phyloP scores from a whole-genome alignment of 2,888 invertebrate species.

The Phorcus lineatus region DNA sequence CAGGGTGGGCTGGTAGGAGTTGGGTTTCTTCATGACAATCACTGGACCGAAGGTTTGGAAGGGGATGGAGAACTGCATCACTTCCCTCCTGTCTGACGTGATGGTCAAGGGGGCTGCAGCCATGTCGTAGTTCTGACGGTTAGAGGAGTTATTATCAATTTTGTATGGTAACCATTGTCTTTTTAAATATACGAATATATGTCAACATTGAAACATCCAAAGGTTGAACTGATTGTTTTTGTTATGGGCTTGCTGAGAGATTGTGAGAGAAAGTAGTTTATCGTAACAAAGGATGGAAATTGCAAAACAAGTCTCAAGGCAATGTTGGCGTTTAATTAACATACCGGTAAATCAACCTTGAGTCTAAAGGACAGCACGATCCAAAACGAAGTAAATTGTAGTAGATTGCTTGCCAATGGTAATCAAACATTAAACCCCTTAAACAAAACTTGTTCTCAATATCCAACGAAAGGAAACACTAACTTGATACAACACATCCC shows the following conservation, averaged over 20 bases:
- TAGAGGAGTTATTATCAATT: background rate
- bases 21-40: conserved; percentile 56
- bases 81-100: conserved; percentile 39
- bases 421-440: background rate
- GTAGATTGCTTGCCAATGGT: background rate
- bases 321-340: no score
- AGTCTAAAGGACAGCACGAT: no score
- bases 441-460: no score
- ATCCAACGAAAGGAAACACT: background rate
- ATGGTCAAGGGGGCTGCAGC: conserved; percentile 61
- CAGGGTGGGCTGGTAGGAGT: conserved; percentile 40
- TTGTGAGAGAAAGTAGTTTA: no score
- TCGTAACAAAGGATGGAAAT: no score
- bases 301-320: no score
- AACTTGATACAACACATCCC: conserved; percentile 51
- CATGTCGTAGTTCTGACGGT: conserved; percentile 52
- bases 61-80: conserved; percentile 60
- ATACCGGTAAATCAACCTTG: no score
- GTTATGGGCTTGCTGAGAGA: no score
- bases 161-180: background rate
- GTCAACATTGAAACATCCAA: no score
- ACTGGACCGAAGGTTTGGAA: conserved; percentile 54
- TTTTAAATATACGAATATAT: no score
- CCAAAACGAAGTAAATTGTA: no score
- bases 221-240: no score